These are phyloP conservation scores for Odocoileus virginianus DNA, from an alignment of 2,113 vertebrate genomes.

Conservation along the genomic window DNA sequence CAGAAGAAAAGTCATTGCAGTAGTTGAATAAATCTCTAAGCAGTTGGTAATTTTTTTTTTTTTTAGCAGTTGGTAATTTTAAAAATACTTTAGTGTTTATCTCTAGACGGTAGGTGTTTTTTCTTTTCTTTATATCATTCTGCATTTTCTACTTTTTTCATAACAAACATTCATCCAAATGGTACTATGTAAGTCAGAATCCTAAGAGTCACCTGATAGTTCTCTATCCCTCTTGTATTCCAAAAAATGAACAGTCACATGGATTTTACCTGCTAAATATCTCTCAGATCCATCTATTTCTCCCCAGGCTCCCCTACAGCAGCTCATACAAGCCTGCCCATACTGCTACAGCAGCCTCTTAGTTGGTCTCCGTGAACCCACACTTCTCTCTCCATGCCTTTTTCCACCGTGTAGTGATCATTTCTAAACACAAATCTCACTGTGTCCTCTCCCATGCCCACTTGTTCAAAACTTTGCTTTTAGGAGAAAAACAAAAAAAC, in stretches of 20 bases:
- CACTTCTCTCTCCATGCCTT: background rate
- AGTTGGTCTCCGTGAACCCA: background rate
- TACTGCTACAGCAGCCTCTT: background rate
- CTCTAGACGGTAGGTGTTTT: background rate
- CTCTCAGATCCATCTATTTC: background rate
- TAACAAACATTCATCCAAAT: background rate
- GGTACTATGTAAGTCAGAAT: background rate
- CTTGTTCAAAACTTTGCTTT: background rate
- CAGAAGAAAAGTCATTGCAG: background rate
- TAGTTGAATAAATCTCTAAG: background rate
- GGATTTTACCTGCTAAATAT: background rate
- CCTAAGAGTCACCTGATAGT: background rate
- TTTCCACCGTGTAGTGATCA: background rate
- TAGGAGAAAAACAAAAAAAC: background rate
- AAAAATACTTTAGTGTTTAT: background rate
- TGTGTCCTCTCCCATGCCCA: background rate
- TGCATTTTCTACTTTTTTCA: background rate
- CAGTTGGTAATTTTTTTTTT: background rate
- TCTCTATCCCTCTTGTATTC: background rate
- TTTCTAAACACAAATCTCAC: conserved; percentile 3
- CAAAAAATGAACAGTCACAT: background rate
- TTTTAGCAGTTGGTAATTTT: background rate
- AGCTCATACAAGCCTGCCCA: background rate
- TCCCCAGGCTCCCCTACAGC: background rate
- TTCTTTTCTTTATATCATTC: background rate